Evolutionary conservation across 2,113 vertebrate species (phyloP), one percentile per base, ranked within the genome.

Genomic region (Halcyon malimbica): DNA sequence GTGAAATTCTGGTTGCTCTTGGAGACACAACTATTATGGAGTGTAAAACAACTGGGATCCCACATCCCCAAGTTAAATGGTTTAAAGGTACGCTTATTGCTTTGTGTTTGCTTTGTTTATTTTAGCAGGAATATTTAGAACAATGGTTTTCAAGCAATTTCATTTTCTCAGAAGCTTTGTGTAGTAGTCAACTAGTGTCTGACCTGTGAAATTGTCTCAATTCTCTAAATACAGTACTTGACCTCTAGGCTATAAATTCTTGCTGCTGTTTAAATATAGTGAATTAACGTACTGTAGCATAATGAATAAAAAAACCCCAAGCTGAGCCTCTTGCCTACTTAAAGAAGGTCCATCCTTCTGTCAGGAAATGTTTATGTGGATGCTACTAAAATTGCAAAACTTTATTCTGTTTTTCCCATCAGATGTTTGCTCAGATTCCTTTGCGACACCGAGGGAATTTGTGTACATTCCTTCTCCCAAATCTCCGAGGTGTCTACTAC

Each of bases 1-100:
- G 97, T 77, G 98, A 99, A 95, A 97, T 99, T 71, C 98, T 99
- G 81, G 98, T 98, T 93, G 98, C 98, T 86, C 97, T 99, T 63
- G 99, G 99, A 97, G 98, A 99, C 84, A 99, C 98, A 6, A 98
- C 99, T 6, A 35, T 98, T 35, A 98, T 99, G 99, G 98, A 99
- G 94, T 99, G 99, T 82, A 98, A 97, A 93, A 97, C 98, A 7
- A 98, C 98, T 59, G 99, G 99, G 64, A 83, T 99, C 73, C 99
- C 99, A 54, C 95, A 96, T n/a, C 99, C 99, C 4, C 98, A 98
- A 17, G 97, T 99, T 79, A 97, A 96, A 90, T 99, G 99, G 99
- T 99, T 99, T 98, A 99, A 99, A 99, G 99, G 99, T 99, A 97
- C 46, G 28, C 51, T 92, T 87, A 29, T 54, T 82, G 91, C 79